Evolutionary conservation across 2,888 invertebrate species (phyloP).

Genomic region (Acanthosoma haemorrhoidale): DNA sequence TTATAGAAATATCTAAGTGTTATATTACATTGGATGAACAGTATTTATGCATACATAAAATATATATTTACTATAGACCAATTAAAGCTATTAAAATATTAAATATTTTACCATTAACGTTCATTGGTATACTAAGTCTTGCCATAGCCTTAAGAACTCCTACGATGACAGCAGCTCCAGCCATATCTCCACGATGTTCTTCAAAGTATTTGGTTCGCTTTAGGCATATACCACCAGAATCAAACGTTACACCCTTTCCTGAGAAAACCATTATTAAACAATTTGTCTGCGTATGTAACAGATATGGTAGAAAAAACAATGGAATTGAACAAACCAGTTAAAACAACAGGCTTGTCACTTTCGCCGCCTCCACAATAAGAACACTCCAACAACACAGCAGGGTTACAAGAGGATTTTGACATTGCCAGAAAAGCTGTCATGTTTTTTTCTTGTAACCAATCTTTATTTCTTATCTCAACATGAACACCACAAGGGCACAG

Average conservation of each 20-base stretch:
- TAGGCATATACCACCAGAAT: constrained; percentile 69
- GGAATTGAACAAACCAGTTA: constrained; percentile 43
- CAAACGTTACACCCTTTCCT: constrained; percentile 63
- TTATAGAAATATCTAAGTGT: too few relatives aligned
- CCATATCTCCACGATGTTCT: constrained; percentile 78
- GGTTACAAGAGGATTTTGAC: constrained; percentile 60
- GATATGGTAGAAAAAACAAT: too few relatives aligned
- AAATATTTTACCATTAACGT: constrained; percentile 55
- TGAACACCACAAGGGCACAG: constrained; percentile 41
- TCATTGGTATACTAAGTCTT: constrained; percentile 62
- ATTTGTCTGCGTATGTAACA: too few relatives aligned
- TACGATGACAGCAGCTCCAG: constrained; percentile 72
- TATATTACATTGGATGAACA: too few relatives aligned
- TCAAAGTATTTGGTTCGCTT: constrained; percentile 59
- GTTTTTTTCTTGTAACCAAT: constrained; percentile 59
- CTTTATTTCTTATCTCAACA: constrained; percentile 50
- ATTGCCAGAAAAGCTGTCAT: constrained; percentile 65
- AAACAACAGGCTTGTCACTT: constrained; percentile 54
- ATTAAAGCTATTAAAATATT: not conserved
- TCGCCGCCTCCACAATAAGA: constrained; percentile 52
- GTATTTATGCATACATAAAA: too few relatives aligned
- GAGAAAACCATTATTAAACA: too few relatives aligned
- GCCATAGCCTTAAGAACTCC: constrained; percentile 73
- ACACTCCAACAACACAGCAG: constrained; percentile 61
- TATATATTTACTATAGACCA: too few relatives aligned